phyloP scores from a whole-genome alignment of 2,888 invertebrate species.

The Phortica magna region DNA sequence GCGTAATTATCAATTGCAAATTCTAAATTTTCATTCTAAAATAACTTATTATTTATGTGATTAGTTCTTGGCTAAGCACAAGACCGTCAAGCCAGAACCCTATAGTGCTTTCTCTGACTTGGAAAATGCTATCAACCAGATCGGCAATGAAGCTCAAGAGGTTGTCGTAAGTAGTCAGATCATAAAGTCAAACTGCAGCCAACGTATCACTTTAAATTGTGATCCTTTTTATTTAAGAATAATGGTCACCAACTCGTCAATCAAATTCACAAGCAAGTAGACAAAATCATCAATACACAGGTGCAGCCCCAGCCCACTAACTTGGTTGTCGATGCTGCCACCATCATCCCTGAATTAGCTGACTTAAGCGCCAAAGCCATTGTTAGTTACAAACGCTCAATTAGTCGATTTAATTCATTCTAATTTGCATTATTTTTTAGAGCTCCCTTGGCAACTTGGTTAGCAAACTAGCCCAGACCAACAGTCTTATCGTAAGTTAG shows the following conservation, averaged over 20 bases:
- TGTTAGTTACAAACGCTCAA: neutral
- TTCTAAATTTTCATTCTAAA: no score
- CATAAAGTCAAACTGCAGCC: neutral
- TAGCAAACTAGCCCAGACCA: neutral
- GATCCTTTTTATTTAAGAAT: neutral
- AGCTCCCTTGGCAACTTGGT: neutral
- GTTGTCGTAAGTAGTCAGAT: slow-evolving; percentile 4
- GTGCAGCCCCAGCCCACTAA: neutral
- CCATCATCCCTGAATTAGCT: slow-evolving; percentile 13
- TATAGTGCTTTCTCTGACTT: neutral
- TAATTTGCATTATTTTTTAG: neutral
- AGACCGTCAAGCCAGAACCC: no score
- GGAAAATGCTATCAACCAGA: neutral
- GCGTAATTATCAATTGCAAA: neutral
- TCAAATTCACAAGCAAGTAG: neutral
- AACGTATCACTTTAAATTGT: neutral
- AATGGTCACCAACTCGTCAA: neutral
- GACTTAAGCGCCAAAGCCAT: neutral
- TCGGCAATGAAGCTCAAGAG: neutral
- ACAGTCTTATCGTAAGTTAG: slow-evolving; percentile 9
- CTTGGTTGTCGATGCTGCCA: slow-evolving; percentile 16
- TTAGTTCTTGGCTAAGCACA: no score
- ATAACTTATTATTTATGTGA: no score
- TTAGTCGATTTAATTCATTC: neutral
- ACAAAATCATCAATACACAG: neutral